Conservation (phyloP, 1,140 invertebrate species). For the Drosophila virilis region DNA sequence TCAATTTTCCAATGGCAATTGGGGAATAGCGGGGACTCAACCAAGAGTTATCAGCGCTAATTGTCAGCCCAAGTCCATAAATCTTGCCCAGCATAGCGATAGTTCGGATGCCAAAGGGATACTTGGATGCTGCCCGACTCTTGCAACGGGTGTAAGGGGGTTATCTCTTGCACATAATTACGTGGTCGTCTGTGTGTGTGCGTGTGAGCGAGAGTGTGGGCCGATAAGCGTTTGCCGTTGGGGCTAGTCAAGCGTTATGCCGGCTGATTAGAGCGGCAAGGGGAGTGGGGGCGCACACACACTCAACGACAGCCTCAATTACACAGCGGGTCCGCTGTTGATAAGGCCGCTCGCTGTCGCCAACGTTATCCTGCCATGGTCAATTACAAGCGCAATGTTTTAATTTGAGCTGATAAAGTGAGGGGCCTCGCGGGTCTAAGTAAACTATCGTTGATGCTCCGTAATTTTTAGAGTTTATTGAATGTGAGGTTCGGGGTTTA, state of each 20-base stretch:
- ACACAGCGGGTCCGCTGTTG: constrained; percentile 30
- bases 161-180: constrained; percentile 74
- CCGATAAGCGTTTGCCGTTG: constrained; percentile 61
- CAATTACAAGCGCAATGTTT: constrained; percentile 81
- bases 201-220: constrained; percentile 9
- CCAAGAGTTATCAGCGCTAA: constrained; percentile 71
- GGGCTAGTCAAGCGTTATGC: constrained; percentile 78
- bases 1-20: constrained; percentile 56
- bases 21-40: constrained; percentile 23
- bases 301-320: constrained; percentile 70
- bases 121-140: constrained; percentile 30
- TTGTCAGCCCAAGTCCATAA: constrained; percentile 69
- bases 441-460: constrained; percentile 42
- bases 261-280: constrained; percentile 63
- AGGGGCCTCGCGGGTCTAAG: constrained; percentile 39
- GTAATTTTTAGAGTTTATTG: constrained; percentile 66
- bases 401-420: constrained; percentile 68
- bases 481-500: constrained; percentile 64
- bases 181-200: constrained; percentile 33
- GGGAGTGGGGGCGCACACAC: constrained; percentile 3
- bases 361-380: constrained; percentile 69
- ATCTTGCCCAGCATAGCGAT: constrained; percentile 54
- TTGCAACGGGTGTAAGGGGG: constrained; percentile 21
- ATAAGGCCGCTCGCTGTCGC: constrained; percentile 58
- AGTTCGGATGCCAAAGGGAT: constrained; percentile 24